Base-by-base conservation (phyloP, 2,888 invertebrate species). In the Papilio elwesi region DNA sequence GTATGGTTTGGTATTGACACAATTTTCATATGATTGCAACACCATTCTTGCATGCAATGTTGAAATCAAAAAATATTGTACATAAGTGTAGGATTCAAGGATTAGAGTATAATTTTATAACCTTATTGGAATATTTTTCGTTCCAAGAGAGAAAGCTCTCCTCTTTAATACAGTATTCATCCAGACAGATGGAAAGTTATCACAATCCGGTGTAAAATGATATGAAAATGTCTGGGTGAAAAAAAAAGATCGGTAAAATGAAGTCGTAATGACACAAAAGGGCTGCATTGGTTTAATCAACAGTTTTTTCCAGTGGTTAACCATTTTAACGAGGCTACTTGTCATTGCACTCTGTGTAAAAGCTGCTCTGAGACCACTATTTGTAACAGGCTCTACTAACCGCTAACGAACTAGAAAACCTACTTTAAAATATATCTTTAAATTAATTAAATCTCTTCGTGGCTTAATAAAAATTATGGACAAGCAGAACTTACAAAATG, bases 391-490 rank as follows among this genome's bases (percentile, higher is more conserved):
- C 62, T 72, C 68, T 68, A 36, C 71, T 62, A 67, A 71, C 67
- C 51, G 67, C n/a, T 68, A 72, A 72, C 71, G 67, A 72, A 67
- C 71, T 53, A 16, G 51, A 66, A 72, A 67, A 68, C 8, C 57
- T 36, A 63, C 70, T 63, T 68, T 68, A 47, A 49, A 49, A 55
- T 0, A n/a, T 70, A 72, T 68, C 57, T 59, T 66, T 11, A 71
- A 66, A 59, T 66, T 57, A 59, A 66, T 38, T 57, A 63, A 52
- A 69, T 1, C 43, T 15, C n/a, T 9, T 43, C 3, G 0, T 15
- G 43, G n/a, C 43, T 59, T 57, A 57, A 36, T 36, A n/a, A 59
- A 57, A 57, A 38, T 26, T 57, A 59, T 38, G 13, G 9, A 38
- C 36, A 13, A 38, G 4, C 38, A 36, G 38, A 7, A 38, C 6